Evolutionary conservation across 92 coral and sea anemone species (phyloP), one percentile per base, ranked within the genome.

Genomic region (Palythoa grandis): DNA sequence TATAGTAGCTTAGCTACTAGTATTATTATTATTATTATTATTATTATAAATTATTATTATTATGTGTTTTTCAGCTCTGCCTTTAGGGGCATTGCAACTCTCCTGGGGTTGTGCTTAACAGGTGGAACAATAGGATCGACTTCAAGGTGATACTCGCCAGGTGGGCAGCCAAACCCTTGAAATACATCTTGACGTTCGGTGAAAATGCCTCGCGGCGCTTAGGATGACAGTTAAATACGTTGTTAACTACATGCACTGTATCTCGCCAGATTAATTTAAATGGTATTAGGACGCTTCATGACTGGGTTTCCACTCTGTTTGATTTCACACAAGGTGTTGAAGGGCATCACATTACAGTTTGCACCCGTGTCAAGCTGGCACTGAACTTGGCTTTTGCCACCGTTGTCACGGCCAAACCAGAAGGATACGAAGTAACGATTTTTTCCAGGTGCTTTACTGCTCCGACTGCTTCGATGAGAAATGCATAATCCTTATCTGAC

Each of bases 161-260:
- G 87, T 11, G 71, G 66, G 47, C 78, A 69, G 9, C 87, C 78
- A 24, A 70, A 43, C 19, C 78, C 87, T 52, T 70, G 47, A 60
- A 83, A 83, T 53, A 69, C 87, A 83, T 83, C 87, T 52, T 70
- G 22, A 52, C 71, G 47, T 83, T 83, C 67, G 2, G 15, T 39
- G 75, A 84, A 84, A 38, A 84, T 84, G 65, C 71, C 70, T 72
- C 60, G 79, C 52, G 79, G 70, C 5, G 40, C 29, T 3, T 52
- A 12, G 57, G 47, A 1, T 57, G 17, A 11, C 79, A 67, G 19
- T 4, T 29, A 17, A 5, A 5, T 5, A 79, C 20, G 48, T 60
- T 60, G 76, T 72, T 84, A 52, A 86, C 56, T n/a, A 86, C 48
- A 52, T 84, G 79, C 29, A 84, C 87, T 3, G 87, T 48, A n/a